Evolutionary conservation across 1,140 invertebrate species (phyloP).

Genomic region (Drosophila simulans): DNA sequence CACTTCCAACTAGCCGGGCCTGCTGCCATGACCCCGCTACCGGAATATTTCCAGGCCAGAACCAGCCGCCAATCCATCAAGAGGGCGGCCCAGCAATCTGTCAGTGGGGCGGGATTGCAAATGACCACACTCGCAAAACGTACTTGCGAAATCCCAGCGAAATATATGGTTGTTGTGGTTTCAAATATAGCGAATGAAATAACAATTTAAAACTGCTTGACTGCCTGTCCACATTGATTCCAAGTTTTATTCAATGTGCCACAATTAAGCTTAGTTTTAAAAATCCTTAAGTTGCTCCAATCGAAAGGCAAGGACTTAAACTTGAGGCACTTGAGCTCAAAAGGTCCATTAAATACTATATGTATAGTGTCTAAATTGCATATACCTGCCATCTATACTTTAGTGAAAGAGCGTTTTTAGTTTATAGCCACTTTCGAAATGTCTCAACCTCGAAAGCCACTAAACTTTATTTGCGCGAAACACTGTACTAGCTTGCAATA

Average conservation of each 20-base stretch:
- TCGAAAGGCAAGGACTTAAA: not conserved
- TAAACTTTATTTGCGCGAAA: not conserved
- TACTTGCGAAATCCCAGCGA: not conserved
- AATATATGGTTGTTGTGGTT: not conserved
- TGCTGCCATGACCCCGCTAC: constrained; percentile 10
- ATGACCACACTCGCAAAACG: constrained; percentile 44
- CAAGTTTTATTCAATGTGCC: not conserved
- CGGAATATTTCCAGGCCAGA: constrained; percentile 31
- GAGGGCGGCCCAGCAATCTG: constrained; percentile 64
- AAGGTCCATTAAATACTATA: no score
- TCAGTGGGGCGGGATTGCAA: constrained; percentile 59
- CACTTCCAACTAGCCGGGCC: constrained; percentile 6
- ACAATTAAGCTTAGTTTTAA: not conserved
- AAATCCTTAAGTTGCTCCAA: not conserved
- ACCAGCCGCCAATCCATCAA: constrained; percentile 73
- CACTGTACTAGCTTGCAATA: constrained; percentile 22
- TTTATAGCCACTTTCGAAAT: not conserved
- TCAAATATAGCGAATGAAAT: not conserved
- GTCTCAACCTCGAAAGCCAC: not conserved
- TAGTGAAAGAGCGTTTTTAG: no score
- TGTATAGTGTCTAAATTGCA: no score
- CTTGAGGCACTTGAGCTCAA: no score
- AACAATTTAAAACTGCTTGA: constrained; percentile 13
- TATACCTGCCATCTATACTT: not conserved
- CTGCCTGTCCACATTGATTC: not conserved